These are phyloP conservation scores for Nymphalis urticae DNA, from an alignment of 2,888 invertebrate species.

Conservation along the genomic window DNA sequence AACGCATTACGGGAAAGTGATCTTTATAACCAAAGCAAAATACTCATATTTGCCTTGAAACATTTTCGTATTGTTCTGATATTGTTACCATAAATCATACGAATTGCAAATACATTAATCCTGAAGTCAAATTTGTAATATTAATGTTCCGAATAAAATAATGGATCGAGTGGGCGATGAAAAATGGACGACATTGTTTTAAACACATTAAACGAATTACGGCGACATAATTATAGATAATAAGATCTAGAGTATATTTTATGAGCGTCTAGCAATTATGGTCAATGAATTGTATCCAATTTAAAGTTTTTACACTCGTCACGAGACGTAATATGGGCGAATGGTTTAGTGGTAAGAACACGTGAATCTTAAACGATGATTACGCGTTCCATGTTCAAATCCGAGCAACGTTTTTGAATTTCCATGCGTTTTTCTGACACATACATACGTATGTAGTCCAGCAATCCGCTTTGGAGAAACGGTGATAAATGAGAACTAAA, in stretches of 20 bases:
- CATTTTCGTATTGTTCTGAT: neutral
- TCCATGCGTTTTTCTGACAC: too few species aligned
- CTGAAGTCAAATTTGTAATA: slow-evolving; percentile 17
- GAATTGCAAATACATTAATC: slow-evolving; percentile 23
- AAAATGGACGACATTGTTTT: slow-evolving; percentile 36
- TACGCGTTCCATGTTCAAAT: too few species aligned
- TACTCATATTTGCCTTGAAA: neutral
- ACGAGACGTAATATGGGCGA: too few species aligned
- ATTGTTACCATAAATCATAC: slow-evolving; percentile 17
- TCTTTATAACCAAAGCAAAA: neutral
- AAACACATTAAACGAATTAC: slow-evolving; percentile 14
- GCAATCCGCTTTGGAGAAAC: too few species aligned
- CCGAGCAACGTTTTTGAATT: too few species aligned
- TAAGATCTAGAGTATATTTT: slow-evolving; percentile 8
- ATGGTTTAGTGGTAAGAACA: too few species aligned
- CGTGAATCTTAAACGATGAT: too few species aligned
- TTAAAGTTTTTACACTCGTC: neutral
- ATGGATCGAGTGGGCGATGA: slow-evolving; percentile 39
- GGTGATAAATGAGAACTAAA: too few species aligned
- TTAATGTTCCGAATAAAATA: slow-evolving; percentile 31
- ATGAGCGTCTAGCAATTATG: neutral
- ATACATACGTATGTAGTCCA: too few species aligned
- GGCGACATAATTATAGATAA: slow-evolving; percentile 23
- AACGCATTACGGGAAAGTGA: neutral
- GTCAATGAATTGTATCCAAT: neutral